Base-by-base conservation (phyloP, 2,113 vertebrate genomes). In the Scartelaos histophorus region DNA sequence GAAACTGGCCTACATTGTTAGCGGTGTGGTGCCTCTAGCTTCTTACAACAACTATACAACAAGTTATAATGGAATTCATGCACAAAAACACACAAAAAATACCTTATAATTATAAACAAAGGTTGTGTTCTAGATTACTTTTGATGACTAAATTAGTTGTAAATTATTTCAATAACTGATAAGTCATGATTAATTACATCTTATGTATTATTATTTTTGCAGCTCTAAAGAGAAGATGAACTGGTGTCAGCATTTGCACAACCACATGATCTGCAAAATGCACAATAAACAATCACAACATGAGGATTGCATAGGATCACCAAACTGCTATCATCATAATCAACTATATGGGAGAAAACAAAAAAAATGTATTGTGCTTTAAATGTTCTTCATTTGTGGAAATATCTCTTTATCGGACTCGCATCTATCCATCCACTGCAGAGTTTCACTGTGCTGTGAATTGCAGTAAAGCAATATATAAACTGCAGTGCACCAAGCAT, bases 401-500 rank as follows among this genome's bases (percentile, higher is more conserved):
- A 64, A 62, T 62, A n/a, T 17, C 38, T 43, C 38, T 10, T 43
- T 10, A 43, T 43, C 38, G 16, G 13, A 5, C 46, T 15, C 58
- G 2, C 13, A 38, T 74, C 38, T n/a, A 46, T 34, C 22, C 75
- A 38, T 2, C 13, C 68, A 69, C 78, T 79, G 80, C 79, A 72
- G 73, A 58, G 66, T 73, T 78, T 22, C 58, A 22, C 57, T 70
- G 15, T n/a, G 70, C 61, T 34, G 58, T 54, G 51, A 54, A 64
- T 83, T 57, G 67, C 69, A 6, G 57, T 75, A 68, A 21, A 81
- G 69, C 58, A 68, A 64, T 25, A 69, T 47, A 22, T 58, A 71
- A 79, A 34, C 80, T 89, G 85, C 85, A 85, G 82, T 84, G 81
- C 83, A 82, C 82, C 49, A 24, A 69, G 71, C 87, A 81, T 74